Conservation (phyloP, 2,797 vertebrate species). For the Lithobates sylvaticus region DNA sequence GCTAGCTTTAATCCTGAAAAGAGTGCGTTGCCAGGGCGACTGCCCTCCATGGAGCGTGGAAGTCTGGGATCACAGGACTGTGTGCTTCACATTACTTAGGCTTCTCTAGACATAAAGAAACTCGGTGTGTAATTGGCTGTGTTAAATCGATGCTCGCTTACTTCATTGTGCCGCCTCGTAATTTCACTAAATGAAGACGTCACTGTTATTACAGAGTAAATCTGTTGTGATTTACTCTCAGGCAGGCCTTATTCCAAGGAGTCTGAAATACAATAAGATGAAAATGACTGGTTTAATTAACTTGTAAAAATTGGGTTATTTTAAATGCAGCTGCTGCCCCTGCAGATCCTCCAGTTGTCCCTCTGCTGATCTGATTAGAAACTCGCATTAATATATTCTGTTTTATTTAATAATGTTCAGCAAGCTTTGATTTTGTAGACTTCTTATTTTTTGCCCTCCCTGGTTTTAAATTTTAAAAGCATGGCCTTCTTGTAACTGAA, state of each 20-base stretch:
- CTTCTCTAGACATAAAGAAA: conserved; percentile 90
- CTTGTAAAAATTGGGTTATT: conserved; percentile 85
- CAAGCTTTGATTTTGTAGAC: not conserved
- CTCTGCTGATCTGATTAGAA: conserved; percentile 69
- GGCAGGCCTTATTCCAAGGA: conserved; percentile 83
- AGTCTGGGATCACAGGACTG: conserved; percentile 89
- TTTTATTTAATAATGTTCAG: conserved; percentile 45
- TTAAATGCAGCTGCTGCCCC: conserved; percentile 81
- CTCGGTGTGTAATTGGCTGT: conserved; percentile 93
- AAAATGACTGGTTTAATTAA: conserved; percentile 87
- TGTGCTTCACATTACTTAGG: conserved; percentile 91
- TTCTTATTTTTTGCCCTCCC: conserved; percentile 58
- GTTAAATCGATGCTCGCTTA: conserved; percentile 94
- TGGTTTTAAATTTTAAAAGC: not conserved
- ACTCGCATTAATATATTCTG: conserved; percentile 63
- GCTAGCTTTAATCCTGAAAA: conserved; percentile 86
- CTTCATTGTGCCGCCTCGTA: conserved; percentile 92
- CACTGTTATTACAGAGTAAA: conserved; percentile 87
- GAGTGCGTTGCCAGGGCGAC: conserved; percentile 91
- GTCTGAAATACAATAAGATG: conserved; percentile 87
- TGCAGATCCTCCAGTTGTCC: conserved; percentile 76
- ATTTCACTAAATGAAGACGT: conserved; percentile 97
- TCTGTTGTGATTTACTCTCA: conserved; percentile 92
- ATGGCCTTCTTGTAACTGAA: not conserved
- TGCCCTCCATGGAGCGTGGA: conserved; percentile 80